Evolutionary conservation across 2,888 invertebrate genomes (phyloP), one percentile per base, ranked within the genome.

Genomic region (Tachystola acroxantha): DNA sequence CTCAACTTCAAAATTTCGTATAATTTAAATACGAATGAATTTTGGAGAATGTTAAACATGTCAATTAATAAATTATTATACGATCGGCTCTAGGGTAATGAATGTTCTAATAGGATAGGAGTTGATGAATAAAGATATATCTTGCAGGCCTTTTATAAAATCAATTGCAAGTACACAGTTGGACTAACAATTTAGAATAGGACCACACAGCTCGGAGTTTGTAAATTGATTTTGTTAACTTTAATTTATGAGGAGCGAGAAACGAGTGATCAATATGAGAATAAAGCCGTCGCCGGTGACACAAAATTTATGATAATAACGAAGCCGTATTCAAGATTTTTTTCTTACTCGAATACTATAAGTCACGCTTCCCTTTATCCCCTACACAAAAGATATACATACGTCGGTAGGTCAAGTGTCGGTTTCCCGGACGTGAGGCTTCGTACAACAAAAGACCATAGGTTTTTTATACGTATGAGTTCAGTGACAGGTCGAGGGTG

Each of bases 381-480:
- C 47, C 46, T 42, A 58, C 46, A 85, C 85, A 85, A 85, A 82
- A 74, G 81, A 67, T 72, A 77, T 76, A 76, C 78, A 82, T 73
- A 72, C 68, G 72, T 63, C 57, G 75, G 66, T 73, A 74, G 85
- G 85, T 86, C 85, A 85, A 85, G 84, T 77, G 81, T 70, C 64
- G 65, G 74, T 68, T 68, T 81, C 82, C 84, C 82, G 85, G 84
- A 82, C 79, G 77, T 66, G 63, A 58, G 65, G 59, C 57, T 68
- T 65, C 56, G 57, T 42, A 48, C 44, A 68, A 82, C 80, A 84
- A 84, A 74, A 72, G 77, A 49, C 43, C 35, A 7, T 11, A 29
- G 40, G 47, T 64, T 75, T 78, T 75, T 77, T 69, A 56, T 59
- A 46, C 56, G 60, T 63, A 52, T 65, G 37, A 27, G 30, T 63